Conservation (phyloP, 2,113 vertebrate genomes). For the Pachycephala philippinensis region DNA sequence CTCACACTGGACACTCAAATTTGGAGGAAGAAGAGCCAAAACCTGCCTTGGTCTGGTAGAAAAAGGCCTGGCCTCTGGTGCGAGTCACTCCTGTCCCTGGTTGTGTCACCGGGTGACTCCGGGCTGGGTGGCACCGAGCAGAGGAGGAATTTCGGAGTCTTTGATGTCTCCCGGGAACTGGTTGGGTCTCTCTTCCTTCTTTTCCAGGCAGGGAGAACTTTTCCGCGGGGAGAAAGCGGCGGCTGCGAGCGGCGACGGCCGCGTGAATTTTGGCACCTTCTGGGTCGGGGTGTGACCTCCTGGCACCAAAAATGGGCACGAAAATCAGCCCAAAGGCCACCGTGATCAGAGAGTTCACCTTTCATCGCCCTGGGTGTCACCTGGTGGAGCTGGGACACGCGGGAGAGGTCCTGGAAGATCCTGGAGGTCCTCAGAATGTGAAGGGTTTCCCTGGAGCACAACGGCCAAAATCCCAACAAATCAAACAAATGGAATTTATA, state of each 20-base stretch:
- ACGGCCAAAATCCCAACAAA: rapidly evolving
- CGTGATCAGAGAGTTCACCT: rapidly evolving
- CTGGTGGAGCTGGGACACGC: rapidly evolving
- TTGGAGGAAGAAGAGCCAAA: not conserved
- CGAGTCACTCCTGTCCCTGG: not conserved
- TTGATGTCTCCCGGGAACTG: not conserved
- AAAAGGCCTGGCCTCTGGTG: rapidly evolving
- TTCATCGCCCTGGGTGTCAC: rapidly evolving
- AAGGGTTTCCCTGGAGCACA: not conserved
- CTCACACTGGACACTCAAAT: rapidly evolving
- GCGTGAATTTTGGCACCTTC: not conserved
- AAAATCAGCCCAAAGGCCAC: rapidly evolving
- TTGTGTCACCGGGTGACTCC: not conserved
- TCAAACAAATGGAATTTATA: not conserved
- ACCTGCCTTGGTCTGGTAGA: rapidly evolving
- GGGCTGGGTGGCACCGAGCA: not conserved
- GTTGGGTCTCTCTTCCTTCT: not conserved
- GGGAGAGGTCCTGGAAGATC: not conserved
- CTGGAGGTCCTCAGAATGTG: not conserved
- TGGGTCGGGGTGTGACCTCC: not conserved
- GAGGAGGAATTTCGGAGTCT: not conserved
- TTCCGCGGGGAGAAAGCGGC: not conserved
- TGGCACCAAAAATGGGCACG: rapidly evolving
- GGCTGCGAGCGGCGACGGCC: rapidly evolving
- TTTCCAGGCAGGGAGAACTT: not conserved